Evolutionary conservation across 2,113 vertebrate genomes (phyloP).

Genomic region (Protobothrops flavoviridis): DNA sequence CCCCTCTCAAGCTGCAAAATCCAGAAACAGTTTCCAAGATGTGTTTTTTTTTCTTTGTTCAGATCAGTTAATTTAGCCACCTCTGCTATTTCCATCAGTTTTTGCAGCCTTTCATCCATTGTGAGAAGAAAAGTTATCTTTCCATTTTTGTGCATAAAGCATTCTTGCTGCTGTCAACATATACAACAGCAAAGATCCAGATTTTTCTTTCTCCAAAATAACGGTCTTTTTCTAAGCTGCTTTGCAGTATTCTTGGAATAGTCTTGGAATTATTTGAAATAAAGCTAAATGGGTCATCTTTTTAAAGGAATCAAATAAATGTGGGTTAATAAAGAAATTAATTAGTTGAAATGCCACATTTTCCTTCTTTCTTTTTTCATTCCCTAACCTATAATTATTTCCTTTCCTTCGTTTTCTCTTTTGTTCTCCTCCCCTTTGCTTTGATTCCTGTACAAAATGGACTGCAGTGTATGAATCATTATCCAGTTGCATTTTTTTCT

Average conservation of each 20-base stretch:
- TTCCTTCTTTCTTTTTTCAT: background rate
- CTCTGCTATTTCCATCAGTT: background rate
- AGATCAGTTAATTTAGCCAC: background rate
- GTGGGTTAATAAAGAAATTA: background rate
- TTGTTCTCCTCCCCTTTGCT: background rate
- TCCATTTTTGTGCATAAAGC: background rate
- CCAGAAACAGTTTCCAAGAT: background rate
- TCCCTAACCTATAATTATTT: background rate
- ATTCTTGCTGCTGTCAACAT: background rate
- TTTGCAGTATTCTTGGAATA: background rate
- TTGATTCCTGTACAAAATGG: background rate
- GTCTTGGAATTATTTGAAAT: background rate
- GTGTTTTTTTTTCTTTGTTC: background rate
- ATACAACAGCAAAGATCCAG: background rate
- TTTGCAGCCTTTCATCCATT: background rate
- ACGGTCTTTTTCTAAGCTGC: background rate
- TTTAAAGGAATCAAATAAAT: background rate
- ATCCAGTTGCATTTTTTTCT: constrained; percentile 10
- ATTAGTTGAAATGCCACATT: background rate
- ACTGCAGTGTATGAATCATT: background rate
- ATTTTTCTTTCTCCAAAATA: background rate
- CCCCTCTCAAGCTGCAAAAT: background rate
- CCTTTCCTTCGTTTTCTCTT: background rate
- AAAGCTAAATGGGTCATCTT: background rate
- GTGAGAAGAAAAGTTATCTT: background rate